Base-by-base conservation (phyloP, 2,113 vertebrate genomes). In the Tautogolabrus adspersus region DNA sequence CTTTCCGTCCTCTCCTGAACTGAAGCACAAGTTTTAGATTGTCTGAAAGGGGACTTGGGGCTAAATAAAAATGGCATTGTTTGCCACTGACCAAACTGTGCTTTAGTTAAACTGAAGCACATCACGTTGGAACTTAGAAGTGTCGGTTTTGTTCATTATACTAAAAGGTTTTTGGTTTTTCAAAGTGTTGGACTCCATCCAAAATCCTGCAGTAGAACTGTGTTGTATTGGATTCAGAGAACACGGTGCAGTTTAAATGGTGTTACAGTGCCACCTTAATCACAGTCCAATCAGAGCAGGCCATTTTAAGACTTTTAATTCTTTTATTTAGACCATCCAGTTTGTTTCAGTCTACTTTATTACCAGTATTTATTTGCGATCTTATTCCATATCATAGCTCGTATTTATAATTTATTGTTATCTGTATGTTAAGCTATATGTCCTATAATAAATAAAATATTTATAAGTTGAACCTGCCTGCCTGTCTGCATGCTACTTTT, bases 11-110 rank as follows among this genome's bases (percentile, higher is more conserved):
- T 92, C 86, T 73, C 83, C 88, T 92, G 92, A 94, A 93, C 90
- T 90, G 90, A 84, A 92, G 91, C 89, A 92, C 90, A 94, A 93
- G 91, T 93, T 93, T 90, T 77, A 88, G 92, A 93, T 93, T 90
- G 87, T 90, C 81, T 91, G 86, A 91, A 93, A 91, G 76, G 80
- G 83, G 72, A 85, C 84, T 78, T 9, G 82, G 66, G 82, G 79
- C 72, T 86, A 82, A 91, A 85, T 82, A 74, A 92, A 49, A 92
- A 94, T 80, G 78, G 78, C 79, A 94, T 92, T 94, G 90, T 93
- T 92, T 90, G 82, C 84, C 83, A 56, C 65, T 58, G 82, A 82
- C 84, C 82, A 87, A 91, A 92, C 82, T 87, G 78, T 84, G 57
- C 76, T 30, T 22, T 69, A 89, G 63, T 88, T 82, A 71, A 87